Base-by-base conservation (phyloP, 2,797 vertebrate genomes). In the Antennarius maculatus region DNA sequence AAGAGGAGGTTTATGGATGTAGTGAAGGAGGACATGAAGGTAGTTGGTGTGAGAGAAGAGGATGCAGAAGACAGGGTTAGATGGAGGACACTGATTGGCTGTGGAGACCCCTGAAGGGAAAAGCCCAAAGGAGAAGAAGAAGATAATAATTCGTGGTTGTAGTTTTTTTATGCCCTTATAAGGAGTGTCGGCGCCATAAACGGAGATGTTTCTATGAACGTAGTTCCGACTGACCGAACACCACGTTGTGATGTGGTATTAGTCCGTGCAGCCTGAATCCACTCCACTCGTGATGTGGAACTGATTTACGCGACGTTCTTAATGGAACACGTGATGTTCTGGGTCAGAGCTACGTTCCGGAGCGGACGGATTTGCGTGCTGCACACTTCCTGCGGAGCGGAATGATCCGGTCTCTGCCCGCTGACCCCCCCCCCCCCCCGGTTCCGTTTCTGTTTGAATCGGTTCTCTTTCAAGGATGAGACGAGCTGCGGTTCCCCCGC, bases 201-300 rank as follows among this genome's bases (percentile, higher is more conserved):
- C 95, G 95, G 95, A 92, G 92, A 95, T 88, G 88, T 96, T 95
- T 96, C 96, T 96, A 95, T 95, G 95, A 95, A 80, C 77, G 75
- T 92, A 93, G 92, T 86, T 76, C 87, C 23, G 3, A 18, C 5
- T 17, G 34, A 13, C 41, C 3, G 5, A 28, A 42, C 34, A 74
- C 56, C 55, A 23, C 62, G 60, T 76, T 62, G 34, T 15, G 23
- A 14, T 28, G 11, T n/a, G 0, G 16, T 54, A 56, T 74, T 8
- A 43, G 5, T 58, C 6, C 71, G 66, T 74, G 2, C 28, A 6
- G 4, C 2, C 12, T 17, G 47, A 2, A 6, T 0, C 45, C 18
- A 1, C 10, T 0, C 6, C 13, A 0, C 2, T 6, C 1, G 8
- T 11, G 4, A 0, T 28, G 4, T 16, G 8, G 5, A 42, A 47